These are phyloP conservation scores for Anguilla pacifica DNA, from an alignment of 2,797 vertebrate species.

Conservation along the genomic window DNA sequence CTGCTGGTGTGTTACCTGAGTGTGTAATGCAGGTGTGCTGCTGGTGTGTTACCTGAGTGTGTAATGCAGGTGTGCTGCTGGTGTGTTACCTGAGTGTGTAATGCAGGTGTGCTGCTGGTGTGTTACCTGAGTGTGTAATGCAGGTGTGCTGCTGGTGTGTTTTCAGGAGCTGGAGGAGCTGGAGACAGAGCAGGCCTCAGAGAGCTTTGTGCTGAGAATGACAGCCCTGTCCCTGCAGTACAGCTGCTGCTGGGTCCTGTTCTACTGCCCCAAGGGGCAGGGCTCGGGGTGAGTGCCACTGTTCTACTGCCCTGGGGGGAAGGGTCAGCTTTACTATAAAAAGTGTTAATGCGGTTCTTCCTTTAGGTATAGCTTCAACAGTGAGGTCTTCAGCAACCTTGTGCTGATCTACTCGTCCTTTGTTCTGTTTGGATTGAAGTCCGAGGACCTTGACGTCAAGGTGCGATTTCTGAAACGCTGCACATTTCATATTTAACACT, in stretches of 20 bases:
- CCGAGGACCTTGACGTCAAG: conserved; percentile 87
- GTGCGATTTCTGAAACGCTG: conserved; percentile 58
- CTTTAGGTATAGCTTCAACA: conserved; percentile 74
- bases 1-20: too few relatives aligned
- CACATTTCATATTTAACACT: too few relatives aligned
- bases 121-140: too few relatives aligned
- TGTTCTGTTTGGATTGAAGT: conserved; percentile 76
- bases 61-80: too few relatives aligned
- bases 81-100: too few relatives aligned
- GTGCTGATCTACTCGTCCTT: conserved; percentile 82
- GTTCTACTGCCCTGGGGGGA: background rate
- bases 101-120: background rate
- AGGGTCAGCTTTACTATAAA: background rate
- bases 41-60: conserved; percentile 30
- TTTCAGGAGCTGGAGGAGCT: conserved; percentile 77
- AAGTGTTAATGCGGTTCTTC: conserved; percentile 34
- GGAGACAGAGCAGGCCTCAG: conserved; percentile 73
- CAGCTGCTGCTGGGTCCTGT: conserved; percentile 80
- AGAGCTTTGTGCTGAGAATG: conserved; percentile 79
- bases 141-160: conserved; percentile 9
- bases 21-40: background rate
- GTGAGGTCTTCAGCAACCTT: conserved; percentile 78
- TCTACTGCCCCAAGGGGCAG: background rate
- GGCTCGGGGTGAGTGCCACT: conserved; percentile 68
- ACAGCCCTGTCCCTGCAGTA: conserved; percentile 88